These are phyloP conservation scores for Delphinapterus leucas DNA, from an alignment of 2,113 vertebrate genomes.

Conservation along the genomic window DNA sequence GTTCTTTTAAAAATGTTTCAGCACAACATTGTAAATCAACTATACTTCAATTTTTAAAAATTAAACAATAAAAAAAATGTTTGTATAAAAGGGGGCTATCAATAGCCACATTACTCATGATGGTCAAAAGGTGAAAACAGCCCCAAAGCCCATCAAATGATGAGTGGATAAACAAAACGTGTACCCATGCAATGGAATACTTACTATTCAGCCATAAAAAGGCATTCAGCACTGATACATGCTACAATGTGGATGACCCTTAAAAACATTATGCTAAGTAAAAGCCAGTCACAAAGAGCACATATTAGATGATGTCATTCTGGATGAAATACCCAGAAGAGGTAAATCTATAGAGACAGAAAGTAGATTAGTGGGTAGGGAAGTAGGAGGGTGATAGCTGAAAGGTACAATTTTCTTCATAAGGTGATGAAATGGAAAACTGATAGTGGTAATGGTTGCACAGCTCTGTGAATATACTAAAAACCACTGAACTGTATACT, in stretches of 20 bases:
- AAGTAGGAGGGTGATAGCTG: background rate
- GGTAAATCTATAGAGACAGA: background rate
- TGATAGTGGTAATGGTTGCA: background rate
- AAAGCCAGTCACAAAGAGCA: background rate
- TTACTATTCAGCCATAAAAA: background rate
- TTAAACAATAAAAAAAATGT: background rate
- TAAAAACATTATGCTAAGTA: background rate
- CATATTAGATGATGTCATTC: background rate
- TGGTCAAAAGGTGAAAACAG: background rate
- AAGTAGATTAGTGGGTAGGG: background rate
- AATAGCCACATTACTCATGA: background rate
- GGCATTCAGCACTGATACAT: background rate
- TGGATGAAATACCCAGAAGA: background rate
- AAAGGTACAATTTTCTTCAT: background rate
- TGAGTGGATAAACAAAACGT: background rate
- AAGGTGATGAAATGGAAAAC: background rate
- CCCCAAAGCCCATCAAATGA: background rate
- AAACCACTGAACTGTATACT: background rate
- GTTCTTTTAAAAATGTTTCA: background rate
- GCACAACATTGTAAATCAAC: background rate
- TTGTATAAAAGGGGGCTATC: background rate
- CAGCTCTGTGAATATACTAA: background rate
- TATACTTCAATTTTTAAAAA: background rate
- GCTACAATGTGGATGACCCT: background rate
- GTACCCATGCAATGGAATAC: background rate